These are phyloP conservation scores for Helicoverpa zea DNA, from an alignment of 1,140 invertebrate genomes.

Conservation along the genomic window DNA sequence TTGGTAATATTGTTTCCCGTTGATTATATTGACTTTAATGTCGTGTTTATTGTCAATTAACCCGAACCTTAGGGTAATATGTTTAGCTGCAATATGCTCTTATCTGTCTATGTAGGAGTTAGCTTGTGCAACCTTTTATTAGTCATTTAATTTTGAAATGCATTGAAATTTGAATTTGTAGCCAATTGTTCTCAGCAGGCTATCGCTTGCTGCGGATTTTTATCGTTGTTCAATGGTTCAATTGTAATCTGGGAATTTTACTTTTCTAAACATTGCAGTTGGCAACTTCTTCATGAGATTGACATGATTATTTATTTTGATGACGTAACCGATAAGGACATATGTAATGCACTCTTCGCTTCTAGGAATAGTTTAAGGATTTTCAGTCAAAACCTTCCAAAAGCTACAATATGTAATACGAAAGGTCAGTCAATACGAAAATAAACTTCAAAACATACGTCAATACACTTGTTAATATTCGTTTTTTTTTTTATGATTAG, in stretches of 20 bases:
- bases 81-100: slow-evolving; percentile 38
- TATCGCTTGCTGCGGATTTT: slow-evolving; percentile 7
- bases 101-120: slow-evolving; percentile 31
- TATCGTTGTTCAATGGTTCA: background rate
- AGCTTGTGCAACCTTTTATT: slow-evolving; percentile 41
- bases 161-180: slow-evolving; percentile 24
- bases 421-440: too few species aligned
- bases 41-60: slow-evolving; percentile 53
- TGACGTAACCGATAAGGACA: too few species aligned
- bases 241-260: background rate
- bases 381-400: too few species aligned
- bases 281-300: too few species aligned
- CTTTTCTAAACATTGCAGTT: background rate
- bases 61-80: slow-evolving; percentile 33
- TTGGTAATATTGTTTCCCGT: slow-evolving; percentile 41
- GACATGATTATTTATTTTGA: too few species aligned
- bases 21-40: slow-evolving; percentile 51
- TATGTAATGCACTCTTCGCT: too few species aligned
- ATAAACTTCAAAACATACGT: too few species aligned
- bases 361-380: too few species aligned
- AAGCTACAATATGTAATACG: too few species aligned
- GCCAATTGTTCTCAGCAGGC: background rate
- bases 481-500: too few species aligned
- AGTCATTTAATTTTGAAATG: slow-evolving; percentile 3
- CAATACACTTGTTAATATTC: too few species aligned